Conservation (phyloP, 1,140 invertebrate genomes). For the Cyphomyrmex costatus region DNA sequence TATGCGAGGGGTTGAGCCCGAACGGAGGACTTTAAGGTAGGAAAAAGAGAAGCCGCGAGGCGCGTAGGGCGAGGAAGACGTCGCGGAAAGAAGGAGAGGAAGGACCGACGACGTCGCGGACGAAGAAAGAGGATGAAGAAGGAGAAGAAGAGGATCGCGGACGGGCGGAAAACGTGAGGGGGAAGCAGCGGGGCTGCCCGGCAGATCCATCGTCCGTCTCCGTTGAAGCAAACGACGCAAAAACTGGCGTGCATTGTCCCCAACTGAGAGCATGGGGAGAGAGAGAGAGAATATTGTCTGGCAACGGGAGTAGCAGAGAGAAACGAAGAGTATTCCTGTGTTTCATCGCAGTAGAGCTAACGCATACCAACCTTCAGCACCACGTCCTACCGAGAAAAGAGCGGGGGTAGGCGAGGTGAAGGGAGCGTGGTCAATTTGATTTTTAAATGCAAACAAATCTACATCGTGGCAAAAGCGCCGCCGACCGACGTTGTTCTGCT, state of each 20-base stretch:
- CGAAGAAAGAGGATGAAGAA: conserved; percentile 23
- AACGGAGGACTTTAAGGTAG: conserved; percentile 60
- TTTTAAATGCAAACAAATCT: conserved; percentile 88
- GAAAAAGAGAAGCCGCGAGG: conserved; percentile 61
- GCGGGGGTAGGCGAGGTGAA: conserved; percentile 22
- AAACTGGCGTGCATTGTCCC: conserved; percentile 86
- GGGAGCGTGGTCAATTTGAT: conserved; percentile 83
- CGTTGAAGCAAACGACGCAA: conserved; percentile 84
- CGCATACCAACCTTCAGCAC: conserved; percentile 81
- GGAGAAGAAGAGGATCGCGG: conserved; percentile 27
- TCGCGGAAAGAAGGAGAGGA: conserved; percentile 56
- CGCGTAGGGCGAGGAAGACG: conserved; percentile 48
- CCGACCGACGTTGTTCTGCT: conserved; percentile 76
- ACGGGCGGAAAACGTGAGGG: conserved; percentile 43
- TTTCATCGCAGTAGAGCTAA: conserved; percentile 68
- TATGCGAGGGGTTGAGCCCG: conserved; percentile 74
- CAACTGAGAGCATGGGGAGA: conserved; percentile 69
- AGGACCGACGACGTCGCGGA: neutral
- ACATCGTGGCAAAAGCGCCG: conserved; percentile 86
- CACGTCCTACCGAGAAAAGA: conserved; percentile 71
- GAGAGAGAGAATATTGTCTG: neutral
- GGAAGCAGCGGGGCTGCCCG: conserved; percentile 51
- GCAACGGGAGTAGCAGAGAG: conserved; percentile 19
- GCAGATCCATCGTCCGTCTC: conserved; percentile 78
- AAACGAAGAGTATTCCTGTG: conserved; percentile 55